A percentile compares a stretch with the other conserved stretches of the same genome.
Conservation (phyloP, 2,888 invertebrate genomes). For the Prosopocoilus inquinatus region DNA sequence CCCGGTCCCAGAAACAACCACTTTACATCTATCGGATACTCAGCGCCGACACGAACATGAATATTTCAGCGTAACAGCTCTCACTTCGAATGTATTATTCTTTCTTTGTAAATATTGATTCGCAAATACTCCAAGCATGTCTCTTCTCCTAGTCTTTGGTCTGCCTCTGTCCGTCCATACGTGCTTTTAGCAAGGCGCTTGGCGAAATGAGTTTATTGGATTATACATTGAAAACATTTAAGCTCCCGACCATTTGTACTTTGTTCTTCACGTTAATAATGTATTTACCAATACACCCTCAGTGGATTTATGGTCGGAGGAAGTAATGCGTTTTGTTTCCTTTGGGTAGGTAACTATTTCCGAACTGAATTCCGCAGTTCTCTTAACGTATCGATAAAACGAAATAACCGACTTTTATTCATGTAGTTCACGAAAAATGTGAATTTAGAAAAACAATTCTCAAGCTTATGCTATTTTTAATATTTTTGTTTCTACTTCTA, state of each 20-base stretch:
- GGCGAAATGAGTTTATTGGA: slow-evolving; percentile 3
- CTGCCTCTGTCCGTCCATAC: background rate
- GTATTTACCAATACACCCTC: background rate
- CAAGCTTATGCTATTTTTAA: no score
- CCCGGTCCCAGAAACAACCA: slow-evolving; percentile 35
- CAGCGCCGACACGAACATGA: slow-evolving; percentile 6
- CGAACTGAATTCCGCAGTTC: no score
- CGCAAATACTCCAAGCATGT: slow-evolving; percentile 35
- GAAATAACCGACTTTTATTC: no score
- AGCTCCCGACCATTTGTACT: background rate
- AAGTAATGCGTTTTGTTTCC: no score
- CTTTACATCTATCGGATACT: slow-evolving; percentile 43
- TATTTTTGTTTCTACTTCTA: no score
- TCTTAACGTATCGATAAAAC: no score
- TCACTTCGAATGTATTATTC: slow-evolving; percentile 10
- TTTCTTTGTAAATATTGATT: slow-evolving; percentile 40
- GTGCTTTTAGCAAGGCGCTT: slow-evolving; percentile 14
- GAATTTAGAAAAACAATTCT: no score
- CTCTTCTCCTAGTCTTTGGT: slow-evolving; percentile 16
- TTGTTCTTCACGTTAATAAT: background rate
- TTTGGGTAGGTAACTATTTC: no score
- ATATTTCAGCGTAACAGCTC: slow-evolving; percentile 11
- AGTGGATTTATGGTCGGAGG: no score
- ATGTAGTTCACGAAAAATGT: no score
- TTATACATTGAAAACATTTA: background rate